phyloP scores from a whole-genome alignment of 2,113 vertebrate genomes.

The Melozone crissalis region DNA sequence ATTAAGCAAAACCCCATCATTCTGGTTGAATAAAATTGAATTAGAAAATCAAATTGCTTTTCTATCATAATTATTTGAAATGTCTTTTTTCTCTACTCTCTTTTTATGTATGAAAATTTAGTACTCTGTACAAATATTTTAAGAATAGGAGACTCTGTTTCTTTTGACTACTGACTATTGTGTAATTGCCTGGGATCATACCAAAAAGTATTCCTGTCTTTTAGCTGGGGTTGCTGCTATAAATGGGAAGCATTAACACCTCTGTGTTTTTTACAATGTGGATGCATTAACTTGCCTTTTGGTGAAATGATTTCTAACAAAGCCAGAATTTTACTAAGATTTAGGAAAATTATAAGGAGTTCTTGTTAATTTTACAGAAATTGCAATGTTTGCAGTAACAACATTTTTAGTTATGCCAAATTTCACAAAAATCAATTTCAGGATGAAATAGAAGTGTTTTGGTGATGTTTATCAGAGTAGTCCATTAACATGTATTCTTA shows the following conservation, averaged over 20 bases:
- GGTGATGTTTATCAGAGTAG: neutral
- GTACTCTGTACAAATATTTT: neutral
- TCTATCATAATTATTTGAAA: neutral
- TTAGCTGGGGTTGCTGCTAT: neutral
- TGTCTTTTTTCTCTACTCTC: accelerated
- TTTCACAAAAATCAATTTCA: neutral
- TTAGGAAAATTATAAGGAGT: neutral
- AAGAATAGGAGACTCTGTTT: neutral
- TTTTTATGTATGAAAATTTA: neutral
- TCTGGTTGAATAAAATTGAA: neutral
- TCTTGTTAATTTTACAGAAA: neutral
- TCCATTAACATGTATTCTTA: neutral
- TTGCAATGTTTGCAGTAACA: neutral
- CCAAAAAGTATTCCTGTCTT: neutral
- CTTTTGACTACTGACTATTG: neutral
- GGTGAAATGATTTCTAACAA: neutral
- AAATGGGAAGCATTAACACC: neutral
- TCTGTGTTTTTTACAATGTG: neutral
- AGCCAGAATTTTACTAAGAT: neutral
- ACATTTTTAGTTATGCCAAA: neutral
- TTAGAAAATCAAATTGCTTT: neutral
- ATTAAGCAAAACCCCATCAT: neutral
- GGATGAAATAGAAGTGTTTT: neutral
- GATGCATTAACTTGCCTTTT: neutral
- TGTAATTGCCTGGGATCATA: neutral